A percentile compares a stretch with the other conserved stretches of the same genome.
Conservation (phyloP, 2,888 invertebrate species). For the Drosophila paracracens region DNA sequence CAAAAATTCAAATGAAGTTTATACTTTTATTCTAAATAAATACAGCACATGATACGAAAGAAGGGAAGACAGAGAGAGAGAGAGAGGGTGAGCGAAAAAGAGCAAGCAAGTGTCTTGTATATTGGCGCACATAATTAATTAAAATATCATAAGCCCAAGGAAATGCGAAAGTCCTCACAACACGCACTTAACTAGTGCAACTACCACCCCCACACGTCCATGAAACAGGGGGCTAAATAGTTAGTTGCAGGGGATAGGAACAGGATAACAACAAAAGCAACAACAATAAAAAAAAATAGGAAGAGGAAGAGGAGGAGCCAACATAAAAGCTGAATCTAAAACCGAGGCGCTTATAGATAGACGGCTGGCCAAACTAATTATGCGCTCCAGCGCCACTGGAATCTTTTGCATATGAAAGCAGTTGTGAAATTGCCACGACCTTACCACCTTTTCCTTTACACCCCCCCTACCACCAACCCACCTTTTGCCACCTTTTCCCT, state of each 20-base stretch:
- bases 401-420: conserved; percentile 78
- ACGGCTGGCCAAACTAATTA: conserved; percentile 68
- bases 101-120: conserved; percentile 18
- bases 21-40: not conserved
- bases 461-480: not conserved
- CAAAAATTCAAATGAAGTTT: not conserved
- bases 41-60: not conserved
- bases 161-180: conserved; percentile 17
- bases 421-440: conserved; percentile 63
- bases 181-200: conserved; percentile 14
- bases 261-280: not conserved
- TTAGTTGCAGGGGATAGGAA: conserved; percentile 16
- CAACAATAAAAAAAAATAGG: not conserved
- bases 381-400: conserved; percentile 64
- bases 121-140: conserved; percentile 67
- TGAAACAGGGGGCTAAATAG: conserved; percentile 28
- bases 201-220: not conserved
- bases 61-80: not conserved
- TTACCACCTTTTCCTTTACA: conserved; percentile 7
- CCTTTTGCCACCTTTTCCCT: not conserved
- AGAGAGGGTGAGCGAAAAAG: not conserved
- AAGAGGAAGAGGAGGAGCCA: not conserved
- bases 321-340: conserved; percentile 26
- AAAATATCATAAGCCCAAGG: conserved; percentile 64
- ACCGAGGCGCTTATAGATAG: conserved; percentile 19